Percentiles rank a stretch among this genome's conserved stretches.
phyloP scores from a whole-genome alignment of 2,113 vertebrate genomes.

The Muntiacus muntjak region DNA sequence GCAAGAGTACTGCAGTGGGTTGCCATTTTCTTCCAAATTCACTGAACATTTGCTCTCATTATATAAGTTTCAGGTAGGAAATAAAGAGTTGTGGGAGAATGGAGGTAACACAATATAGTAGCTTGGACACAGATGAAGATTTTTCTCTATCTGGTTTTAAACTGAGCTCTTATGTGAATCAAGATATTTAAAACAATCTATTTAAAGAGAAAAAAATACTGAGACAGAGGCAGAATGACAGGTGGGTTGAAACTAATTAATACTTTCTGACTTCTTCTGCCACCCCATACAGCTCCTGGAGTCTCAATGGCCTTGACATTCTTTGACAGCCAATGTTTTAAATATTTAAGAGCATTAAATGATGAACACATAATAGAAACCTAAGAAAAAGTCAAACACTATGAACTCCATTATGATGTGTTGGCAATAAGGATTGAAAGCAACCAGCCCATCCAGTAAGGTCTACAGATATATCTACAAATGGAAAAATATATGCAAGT shows the following conservation, averaged over 20 bases:
- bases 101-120: background rate
- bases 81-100: background rate
- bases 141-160: background rate
- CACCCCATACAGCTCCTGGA: background rate
- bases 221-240: background rate
- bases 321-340: slow-evolving; percentile 13
- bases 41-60: background rate
- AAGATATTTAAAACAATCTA: slow-evolving; percentile 4
- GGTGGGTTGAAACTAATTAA: background rate
- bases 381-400: background rate
- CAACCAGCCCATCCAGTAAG: background rate
- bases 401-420: background rate
- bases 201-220: background rate
- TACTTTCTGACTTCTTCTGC: background rate
- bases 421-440: slow-evolving; percentile 6
- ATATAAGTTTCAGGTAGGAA: background rate
- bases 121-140: background rate
- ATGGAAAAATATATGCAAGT: slow-evolving; percentile 63
- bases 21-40: background rate
- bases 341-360: slow-evolving; percentile 45
- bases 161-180: background rate
- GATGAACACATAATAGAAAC: slow-evolving; percentile 41
- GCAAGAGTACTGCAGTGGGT: no score
- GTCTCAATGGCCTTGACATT: background rate
- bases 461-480: background rate